Base-by-base conservation (phyloP, 2,888 invertebrate species). In the Xanthia icteritia region DNA sequence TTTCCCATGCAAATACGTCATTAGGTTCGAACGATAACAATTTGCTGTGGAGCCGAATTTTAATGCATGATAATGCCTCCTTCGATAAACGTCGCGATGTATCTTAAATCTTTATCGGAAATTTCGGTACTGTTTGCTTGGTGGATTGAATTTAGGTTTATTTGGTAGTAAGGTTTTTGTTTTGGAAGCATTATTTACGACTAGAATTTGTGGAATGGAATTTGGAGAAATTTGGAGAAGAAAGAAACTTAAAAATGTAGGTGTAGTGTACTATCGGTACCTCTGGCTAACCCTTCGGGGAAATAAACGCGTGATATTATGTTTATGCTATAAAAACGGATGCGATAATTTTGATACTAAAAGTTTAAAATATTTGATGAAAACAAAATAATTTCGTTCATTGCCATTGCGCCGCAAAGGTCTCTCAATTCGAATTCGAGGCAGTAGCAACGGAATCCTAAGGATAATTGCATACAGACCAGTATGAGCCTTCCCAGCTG, bases 1-100 rank as follows among this genome's bases (percentile, higher is more conserved):
- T 93, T 94, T 92, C 90, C 91, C 90, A 94, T 95, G 95, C 94
- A 94, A 95, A 95, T 94, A 93, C 92, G 89, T 94, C 94, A 94
- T 95, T 95, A 94, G 91, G 90, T 89, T 89, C 90, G 82, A 77
- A 85, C 91, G 92, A 91, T 92, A 93, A 93, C 93, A 93, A 93
- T 93, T 94, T 93, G 92, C 88, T 91, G 89, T 87, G 90, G 87
- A 78, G 86, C 76, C 91, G 93, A 93, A 94, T 94, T 92, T 94
- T 93, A 94, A 94, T 94, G 90, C 89, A 93, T 92, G 93, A 90
- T 93, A 92, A 93, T 94, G 84, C 89, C 83, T 68, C 58, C 66
- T 83, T 76, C 86, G 83, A 86, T 89, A 88, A 89, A 90, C 80
- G 79, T 76, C 31, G 68, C 63, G 75, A 76, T 77, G 83, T 84